A percentile compares a stretch with the other conserved stretches of the same genome.
These are phyloP conservation scores for Lapara coniferarum DNA, from an alignment of 2,888 invertebrate genomes.

Conservation along the genomic window DNA sequence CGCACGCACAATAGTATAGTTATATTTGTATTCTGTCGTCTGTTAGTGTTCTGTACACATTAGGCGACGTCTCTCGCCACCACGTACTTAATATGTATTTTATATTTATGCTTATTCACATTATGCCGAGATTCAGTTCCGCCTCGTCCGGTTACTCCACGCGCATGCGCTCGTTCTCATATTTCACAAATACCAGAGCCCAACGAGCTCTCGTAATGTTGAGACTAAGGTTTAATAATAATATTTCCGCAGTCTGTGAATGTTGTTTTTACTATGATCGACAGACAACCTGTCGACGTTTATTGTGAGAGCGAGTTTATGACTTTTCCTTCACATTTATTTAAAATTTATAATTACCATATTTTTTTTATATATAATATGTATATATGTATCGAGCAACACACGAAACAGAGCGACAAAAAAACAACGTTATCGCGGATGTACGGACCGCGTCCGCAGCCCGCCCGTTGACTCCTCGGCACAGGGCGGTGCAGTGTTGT, in stretches of 20 bases:
- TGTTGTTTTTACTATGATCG: not conserved
- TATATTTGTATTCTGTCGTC: conserved; percentile 2
- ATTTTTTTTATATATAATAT: not conserved
- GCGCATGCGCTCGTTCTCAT: too few species aligned
- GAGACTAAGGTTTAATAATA: too few species aligned
- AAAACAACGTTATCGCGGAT: not conserved
- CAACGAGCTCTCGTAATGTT: too few species aligned
- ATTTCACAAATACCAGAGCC: too few species aligned
- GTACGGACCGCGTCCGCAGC: not conserved
- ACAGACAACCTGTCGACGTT: not conserved
- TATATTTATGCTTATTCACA: not conserved
- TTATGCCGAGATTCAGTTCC: not conserved
- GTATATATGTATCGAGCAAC: not conserved
- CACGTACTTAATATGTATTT: not conserved
- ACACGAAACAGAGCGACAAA: conserved; percentile 1
- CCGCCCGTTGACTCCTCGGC: not conserved
- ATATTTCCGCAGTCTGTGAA: not conserved
- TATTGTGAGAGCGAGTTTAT: not conserved
- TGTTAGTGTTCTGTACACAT: conserved; percentile 1
- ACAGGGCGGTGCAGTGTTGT: not conserved
- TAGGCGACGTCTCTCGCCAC: not conserved
- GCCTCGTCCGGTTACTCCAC: not conserved
- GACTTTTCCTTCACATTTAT: too few species aligned
- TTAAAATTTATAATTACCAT: too few species aligned
- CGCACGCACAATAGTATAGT: conserved; percentile 17